Base-by-base conservation (phyloP, 2,888 invertebrate genomes). In the Acronicta leporina region DNA sequence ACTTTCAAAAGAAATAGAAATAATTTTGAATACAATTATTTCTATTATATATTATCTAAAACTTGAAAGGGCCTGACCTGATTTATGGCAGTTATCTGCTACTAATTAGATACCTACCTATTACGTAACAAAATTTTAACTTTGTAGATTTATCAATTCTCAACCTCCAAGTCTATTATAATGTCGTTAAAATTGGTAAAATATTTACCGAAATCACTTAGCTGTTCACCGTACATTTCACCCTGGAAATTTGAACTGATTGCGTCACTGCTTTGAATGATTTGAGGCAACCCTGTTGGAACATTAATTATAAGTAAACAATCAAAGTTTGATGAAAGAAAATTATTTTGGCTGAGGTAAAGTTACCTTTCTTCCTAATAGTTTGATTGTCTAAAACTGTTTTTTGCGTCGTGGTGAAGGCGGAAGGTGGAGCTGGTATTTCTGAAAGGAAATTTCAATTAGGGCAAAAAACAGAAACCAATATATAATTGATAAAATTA, bases 341-440 rank as follows among this genome's bases (percentile, higher is more conserved):
- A 52, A 27, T 50, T 40, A 33, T 35, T 42, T 0, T 16, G 5
- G 16, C 13, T 6, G 9, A 16, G 3, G 8, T 25, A 20, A 53
- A 56, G 58, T 63, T 79, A 94, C 94, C 94, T 88, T 94, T 94
- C 79, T 94, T 94, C 67, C 88, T 87, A 52, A 92, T 88, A 33
- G 94, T 94, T 81, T 93, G 92, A 75, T 94, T 94, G 74, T 94
- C 94, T 75, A 93, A 71, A 56, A 91, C 71, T 16, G 90, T 77
- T 77, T 90, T 92, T 70, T 86, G 91, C 11, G 94, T 93, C 1
- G 97, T 96, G 54, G 96, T 96, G 73, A 95, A 95, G n/a, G 96
- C 94, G 1, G 97, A 97, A 6, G 97, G 97, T 3, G 97, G 97
- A 5, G 97, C 97, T 27, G 97, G 97, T 90, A 98, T 97, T 96